Conservation (phyloP, 2,888 invertebrate species). For the Drosophila mercatorum region DNA sequence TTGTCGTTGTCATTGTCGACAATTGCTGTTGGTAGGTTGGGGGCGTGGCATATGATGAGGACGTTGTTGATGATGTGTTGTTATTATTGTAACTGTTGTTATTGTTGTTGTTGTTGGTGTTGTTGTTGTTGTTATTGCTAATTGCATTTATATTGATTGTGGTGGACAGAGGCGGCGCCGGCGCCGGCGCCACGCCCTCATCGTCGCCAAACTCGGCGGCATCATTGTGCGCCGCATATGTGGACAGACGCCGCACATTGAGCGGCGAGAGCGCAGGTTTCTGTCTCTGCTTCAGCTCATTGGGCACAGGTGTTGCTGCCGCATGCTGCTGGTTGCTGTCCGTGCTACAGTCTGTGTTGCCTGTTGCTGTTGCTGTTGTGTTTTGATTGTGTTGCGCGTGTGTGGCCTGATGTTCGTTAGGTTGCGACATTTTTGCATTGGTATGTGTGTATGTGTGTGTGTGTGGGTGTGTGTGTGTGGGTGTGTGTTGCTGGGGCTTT, state of each 20-base stretch:
- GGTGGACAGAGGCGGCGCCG: slow-evolving; percentile 48
- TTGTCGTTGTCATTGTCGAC: slow-evolving; percentile 71
- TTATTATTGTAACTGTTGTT: slow-evolving; percentile 41
- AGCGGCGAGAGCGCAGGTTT: slow-evolving; percentile 55
- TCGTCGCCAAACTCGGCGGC: slow-evolving; percentile 50
- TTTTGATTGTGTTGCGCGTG: slow-evolving; percentile 54
- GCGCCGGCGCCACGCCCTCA: slow-evolving; percentile 41
- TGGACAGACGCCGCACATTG: slow-evolving; percentile 64
- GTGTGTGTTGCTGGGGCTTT: slow-evolving; percentile 21
- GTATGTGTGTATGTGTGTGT: slow-evolving; percentile 28
- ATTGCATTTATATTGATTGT: slow-evolving; percentile 60
- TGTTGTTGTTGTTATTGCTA: slow-evolving; percentile 45
- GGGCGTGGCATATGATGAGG: slow-evolving; percentile 74
- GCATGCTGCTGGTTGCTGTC: slow-evolving; percentile 25
- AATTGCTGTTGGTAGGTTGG: slow-evolving; percentile 77
- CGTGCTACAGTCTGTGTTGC: slow-evolving; percentile 26
- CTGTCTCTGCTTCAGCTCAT: slow-evolving; percentile 75
- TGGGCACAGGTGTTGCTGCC: slow-evolving; percentile 26
- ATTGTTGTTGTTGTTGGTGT: slow-evolving; percentile 45
- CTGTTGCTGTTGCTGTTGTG: slow-evolving; percentile 14
- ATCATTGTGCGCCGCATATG: slow-evolving; percentile 62
- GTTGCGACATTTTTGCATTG: slow-evolving; percentile 72
- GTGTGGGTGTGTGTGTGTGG: slow-evolving; percentile 21
- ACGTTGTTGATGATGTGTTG: slow-evolving; percentile 69
- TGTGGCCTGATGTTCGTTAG: slow-evolving; percentile 56